A percentile compares a stretch with the other conserved stretches of the same genome.
Evolutionary conservation across 2,888 invertebrate species (phyloP).

Genomic region (Rhamphomyia laevipes): DNA sequence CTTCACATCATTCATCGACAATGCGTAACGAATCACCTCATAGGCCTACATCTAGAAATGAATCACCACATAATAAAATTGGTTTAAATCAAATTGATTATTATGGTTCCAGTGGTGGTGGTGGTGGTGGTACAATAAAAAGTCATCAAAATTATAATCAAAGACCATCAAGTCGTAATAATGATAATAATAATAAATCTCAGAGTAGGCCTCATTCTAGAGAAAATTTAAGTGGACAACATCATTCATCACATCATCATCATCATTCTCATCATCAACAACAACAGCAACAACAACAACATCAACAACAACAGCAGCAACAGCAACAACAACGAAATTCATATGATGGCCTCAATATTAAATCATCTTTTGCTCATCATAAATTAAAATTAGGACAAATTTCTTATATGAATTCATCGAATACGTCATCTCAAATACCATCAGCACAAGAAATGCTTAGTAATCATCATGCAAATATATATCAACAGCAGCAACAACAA

Average conservation of each 20-base stretch:
- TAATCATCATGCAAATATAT: slow-evolving; percentile 1
- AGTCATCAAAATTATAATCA: slow-evolving; percentile 5
- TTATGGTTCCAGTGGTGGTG: slow-evolving; percentile 25
- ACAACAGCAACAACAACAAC: slow-evolving; percentile 11
- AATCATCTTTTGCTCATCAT: slow-evolving; percentile 35
- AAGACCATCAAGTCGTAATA: slow-evolving; percentile 24
- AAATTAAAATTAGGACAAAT: slow-evolving; percentile 34
- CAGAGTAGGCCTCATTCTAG: slow-evolving; percentile 32
- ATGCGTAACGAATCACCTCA: slow-evolving; percentile 24
- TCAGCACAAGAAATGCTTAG: neutral
- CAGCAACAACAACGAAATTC: slow-evolving; percentile 4
- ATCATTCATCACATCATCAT: slow-evolving; percentile 7
- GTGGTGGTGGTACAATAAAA: slow-evolving; percentile 7
- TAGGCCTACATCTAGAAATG: slow-evolving; percentile 27
- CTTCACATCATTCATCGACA: slow-evolving; percentile 6
- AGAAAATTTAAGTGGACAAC: slow-evolving; percentile 20
- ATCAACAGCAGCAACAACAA: slow-evolving; percentile 10
- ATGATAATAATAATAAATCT: slow-evolving; percentile 17
- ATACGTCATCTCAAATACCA: slow-evolving; percentile 11
- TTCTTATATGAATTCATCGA: slow-evolving; percentile 21
- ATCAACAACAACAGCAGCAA: slow-evolving; percentile 12
- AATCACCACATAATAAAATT: slow-evolving; percentile 23
- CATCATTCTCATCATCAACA: slow-evolving; percentile 18
- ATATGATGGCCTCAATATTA: slow-evolving; percentile 24
- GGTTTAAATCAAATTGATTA: slow-evolving; percentile 22